These are phyloP conservation scores for Ditula angustiorana DNA, from an alignment of 2,888 invertebrate genomes.

Conservation along the genomic window DNA sequence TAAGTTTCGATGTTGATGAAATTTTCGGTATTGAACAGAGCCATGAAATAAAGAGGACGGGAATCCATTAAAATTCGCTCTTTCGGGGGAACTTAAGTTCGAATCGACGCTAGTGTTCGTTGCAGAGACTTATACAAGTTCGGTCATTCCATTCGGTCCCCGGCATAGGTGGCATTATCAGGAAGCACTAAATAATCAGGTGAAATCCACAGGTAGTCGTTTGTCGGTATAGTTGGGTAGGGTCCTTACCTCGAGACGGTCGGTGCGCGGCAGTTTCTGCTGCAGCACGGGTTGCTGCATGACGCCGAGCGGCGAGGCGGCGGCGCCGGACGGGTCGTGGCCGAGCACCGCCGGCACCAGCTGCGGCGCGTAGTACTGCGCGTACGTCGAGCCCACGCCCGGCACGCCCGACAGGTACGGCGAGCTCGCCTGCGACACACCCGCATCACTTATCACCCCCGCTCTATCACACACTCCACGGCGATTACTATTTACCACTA, in stretches of 20 bases:
- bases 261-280: slow-evolving; percentile 97
- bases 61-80: not conserved
- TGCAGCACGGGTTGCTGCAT: slow-evolving; percentile 94
- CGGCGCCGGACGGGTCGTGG: slow-evolving; percentile 92
- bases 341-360: slow-evolving; percentile 96
- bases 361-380: slow-evolving; percentile 95
- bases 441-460: slow-evolving; percentile 44
- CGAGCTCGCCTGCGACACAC: slow-evolving; percentile 90
- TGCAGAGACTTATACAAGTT: not conserved
- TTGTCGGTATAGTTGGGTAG: slow-evolving; percentile 60
- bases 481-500: slow-evolving; percentile 15
- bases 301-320: slow-evolving; percentile 93
- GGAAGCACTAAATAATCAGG: slow-evolving; percentile 72
- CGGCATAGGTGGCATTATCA: slow-evolving; percentile 65
- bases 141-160: slow-evolving; percentile 68
- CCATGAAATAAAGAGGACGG: not conserved
- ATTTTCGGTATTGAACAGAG: not conserved
- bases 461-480: slow-evolving; percentile 23
- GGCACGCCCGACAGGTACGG: slow-evolving; percentile 97
- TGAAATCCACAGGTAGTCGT: slow-evolving; percentile 51
- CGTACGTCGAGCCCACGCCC: slow-evolving; percentile 95
- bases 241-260: slow-evolving; percentile 96
- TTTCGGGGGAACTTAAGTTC: not conserved
- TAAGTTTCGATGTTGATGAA: slow-evolving; percentile 16
- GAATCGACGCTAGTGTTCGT: slow-evolving; percentile 3